Percentiles rank a stretch among this genome's conserved stretches.
Conservation (phyloP, 1,140 invertebrate genomes). For the Bicyclus anynana region DNA sequence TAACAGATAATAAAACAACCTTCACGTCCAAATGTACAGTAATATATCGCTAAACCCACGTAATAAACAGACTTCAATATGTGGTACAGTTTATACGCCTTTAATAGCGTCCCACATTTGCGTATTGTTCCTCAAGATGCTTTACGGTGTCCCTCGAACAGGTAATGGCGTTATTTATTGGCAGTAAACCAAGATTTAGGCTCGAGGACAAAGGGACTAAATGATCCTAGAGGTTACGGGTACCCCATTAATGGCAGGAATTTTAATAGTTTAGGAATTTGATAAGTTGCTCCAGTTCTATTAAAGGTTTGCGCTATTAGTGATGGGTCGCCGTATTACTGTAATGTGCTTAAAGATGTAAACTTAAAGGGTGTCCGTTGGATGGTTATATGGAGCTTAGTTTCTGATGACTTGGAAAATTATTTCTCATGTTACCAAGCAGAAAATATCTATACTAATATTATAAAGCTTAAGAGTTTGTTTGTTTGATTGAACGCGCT, state of each 20-base stretch:
- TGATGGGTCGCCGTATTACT: neutral
- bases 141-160: constrained; percentile 50
- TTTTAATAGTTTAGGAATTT: constrained; percentile 37
- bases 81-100: constrained; percentile 55
- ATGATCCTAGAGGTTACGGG: constrained; percentile 40
- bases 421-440: no score
- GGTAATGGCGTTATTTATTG: constrained; percentile 72
- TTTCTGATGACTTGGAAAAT: no score
- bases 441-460: no score
- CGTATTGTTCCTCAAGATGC: constrained; percentile 64
- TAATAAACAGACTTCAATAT: constrained; percentile 43
- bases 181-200: constrained; percentile 49
- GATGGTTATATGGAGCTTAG: no score
- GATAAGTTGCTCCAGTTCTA: constrained; percentile 8
- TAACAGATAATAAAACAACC: neutral
- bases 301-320: constrained; percentile 1
- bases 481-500: no score
- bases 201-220: constrained; percentile 54
- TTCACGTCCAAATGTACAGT: neutral
- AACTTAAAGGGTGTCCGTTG: no score
- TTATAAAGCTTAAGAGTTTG: no score
- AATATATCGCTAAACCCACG: neutral
- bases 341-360: neutral
- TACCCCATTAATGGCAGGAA: constrained; percentile 43
- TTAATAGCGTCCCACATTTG: constrained; percentile 58